Base-by-base conservation (phyloP, 1,140 invertebrate genomes). In the Diuraphis noxia region DNA sequence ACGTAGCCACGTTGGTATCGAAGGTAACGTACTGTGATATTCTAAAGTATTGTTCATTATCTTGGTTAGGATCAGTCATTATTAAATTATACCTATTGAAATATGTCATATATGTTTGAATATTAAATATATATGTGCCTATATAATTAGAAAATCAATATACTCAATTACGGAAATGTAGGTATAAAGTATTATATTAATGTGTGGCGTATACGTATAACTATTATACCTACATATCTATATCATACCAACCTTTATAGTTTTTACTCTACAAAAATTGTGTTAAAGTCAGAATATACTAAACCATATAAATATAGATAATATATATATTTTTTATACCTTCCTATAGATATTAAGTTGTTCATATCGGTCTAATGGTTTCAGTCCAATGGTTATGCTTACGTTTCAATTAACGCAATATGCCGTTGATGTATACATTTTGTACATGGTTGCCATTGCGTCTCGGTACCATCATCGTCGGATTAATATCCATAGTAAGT, bases 401-500 rank as follows among this genome's bases (percentile, higher is more conserved):
- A 72, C 13, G 3, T 72, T 72, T 72, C 56, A 6, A 72, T 72
- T 72, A 72, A 72, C 34, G 56, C 23, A 40, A 79, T 52, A 91
- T 91, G 89, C 77, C 77, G 40, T 38, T 91, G 36, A 91, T 91
- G 77, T 91, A 82, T 38, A 91, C 89, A 9, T 91, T 81, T 82
- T 91, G 89, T 81, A 91, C 89, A 30, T 91, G 89, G 89, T 38
- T 91, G 25, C 89, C 89, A 2, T 91, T 91, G n/a, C 89, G 89
- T 40, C 89, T 91, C 19, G 89, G 89, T n/a, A 91, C 19, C n/a
- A 49, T 91, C 36, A 82, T 91, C 72, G 89, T 91, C 7, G 89
- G 89, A 91, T 23, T 91, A n/a, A 91, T 91, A 91, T 91, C 89
- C 5, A n/a, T 91, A 21, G 89, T 91, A 49, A 90, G 88, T 81